These are phyloP conservation scores for Lasioglossum marginatum DNA, from an alignment of 2,888 invertebrate genomes.

Conservation along the genomic window DNA sequence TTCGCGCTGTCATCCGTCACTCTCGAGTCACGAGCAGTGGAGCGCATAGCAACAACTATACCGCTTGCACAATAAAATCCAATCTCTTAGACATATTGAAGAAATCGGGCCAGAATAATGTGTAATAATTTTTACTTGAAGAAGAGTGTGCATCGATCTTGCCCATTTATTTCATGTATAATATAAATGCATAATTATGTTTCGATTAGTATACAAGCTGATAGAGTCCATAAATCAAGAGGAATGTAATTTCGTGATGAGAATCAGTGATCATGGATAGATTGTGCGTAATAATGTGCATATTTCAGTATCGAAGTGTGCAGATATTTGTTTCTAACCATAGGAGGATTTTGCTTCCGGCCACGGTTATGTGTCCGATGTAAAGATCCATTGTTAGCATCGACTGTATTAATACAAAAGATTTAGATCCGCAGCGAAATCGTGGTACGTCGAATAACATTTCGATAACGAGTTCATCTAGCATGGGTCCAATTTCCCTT, in stretches of 20 bases:
- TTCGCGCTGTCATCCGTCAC: conserved; percentile 11
- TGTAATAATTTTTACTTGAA: not conserved
- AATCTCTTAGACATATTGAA: not conserved
- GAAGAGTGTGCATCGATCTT: not conserved
- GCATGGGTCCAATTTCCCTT: not conserved
- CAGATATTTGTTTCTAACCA: not conserved
- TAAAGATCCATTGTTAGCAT: not conserved
- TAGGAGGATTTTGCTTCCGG: not conserved
- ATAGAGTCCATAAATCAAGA: not conserved
- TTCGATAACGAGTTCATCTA: conserved; percentile 15
- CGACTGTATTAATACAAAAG: not conserved
- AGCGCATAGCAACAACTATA: conserved; percentile 6
- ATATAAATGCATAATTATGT: not conserved
- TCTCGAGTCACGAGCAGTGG: not conserved
- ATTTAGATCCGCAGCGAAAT: not conserved
- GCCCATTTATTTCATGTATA: not conserved
- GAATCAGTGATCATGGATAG: not conserved
- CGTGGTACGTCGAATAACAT: not conserved
- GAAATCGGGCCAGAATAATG: not conserved
- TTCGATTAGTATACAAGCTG: not conserved
- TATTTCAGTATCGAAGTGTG: not conserved
- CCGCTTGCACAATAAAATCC: not conserved
- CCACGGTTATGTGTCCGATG: not conserved
- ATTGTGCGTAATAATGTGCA: not conserved
- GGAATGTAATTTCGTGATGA: not conserved